A percentile compares a stretch with the other conserved stretches of the same genome.
phyloP scores from a whole-genome alignment of 2,888 invertebrate genomes.

The Drosophila prostipennis region DNA sequence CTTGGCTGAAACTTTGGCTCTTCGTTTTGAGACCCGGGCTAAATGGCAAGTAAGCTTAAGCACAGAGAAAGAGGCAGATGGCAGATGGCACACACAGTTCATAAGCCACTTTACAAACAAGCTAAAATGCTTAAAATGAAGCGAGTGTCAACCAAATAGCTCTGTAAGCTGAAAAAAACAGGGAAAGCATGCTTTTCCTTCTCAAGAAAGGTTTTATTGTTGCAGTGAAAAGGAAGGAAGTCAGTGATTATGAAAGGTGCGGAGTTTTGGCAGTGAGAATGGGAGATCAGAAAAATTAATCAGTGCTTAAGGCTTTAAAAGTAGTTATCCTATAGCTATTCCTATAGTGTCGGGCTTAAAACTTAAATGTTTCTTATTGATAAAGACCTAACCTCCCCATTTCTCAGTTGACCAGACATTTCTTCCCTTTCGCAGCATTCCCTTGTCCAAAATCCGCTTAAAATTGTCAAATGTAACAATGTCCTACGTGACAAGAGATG shows the following conservation, averaged over 20 bases:
- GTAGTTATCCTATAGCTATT: too few species aligned
- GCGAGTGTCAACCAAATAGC: constrained; percentile 34
- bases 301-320: too few species aligned
- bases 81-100: constrained; percentile 22
- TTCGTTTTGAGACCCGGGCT: constrained; percentile 53
- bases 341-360: too few species aligned
- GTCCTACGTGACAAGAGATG: constrained; percentile 4
- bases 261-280: too few species aligned
- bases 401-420: constrained; percentile 1
- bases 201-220: neutral
- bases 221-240: neutral
- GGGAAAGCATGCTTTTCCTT: neutral
- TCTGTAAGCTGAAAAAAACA: constrained; percentile 3
- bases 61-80: constrained; percentile 17
- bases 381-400: neutral
- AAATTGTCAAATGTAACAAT: constrained; percentile 45
- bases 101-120: constrained; percentile 73
- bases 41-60: constrained; percentile 70
- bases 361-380: neutral
- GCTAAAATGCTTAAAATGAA: constrained; percentile 57
- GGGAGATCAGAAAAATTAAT: too few species aligned
- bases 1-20: constrained; percentile 49
- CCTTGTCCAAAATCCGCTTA: constrained; percentile 35
- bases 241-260: neutral
- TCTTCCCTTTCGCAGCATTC: neutral